Percentiles rank a stretch among this genome's conserved stretches.
phyloP scores from a whole-genome alignment of 2,797 vertebrate genomes.

The Propithecus deckenii region DNA sequence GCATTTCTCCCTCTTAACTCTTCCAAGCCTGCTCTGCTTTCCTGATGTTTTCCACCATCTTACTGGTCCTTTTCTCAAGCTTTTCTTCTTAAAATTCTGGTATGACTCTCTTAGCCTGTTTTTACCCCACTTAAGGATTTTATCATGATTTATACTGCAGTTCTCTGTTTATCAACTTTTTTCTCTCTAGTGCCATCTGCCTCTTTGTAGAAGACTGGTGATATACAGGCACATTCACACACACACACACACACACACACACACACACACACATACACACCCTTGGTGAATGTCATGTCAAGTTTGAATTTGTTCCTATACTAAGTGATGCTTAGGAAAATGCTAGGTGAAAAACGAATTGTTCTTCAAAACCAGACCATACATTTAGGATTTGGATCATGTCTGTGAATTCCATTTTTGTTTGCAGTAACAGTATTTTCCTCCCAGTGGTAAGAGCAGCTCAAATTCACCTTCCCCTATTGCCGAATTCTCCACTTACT shows the following conservation, averaged over 20 bases:
- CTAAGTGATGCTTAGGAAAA: neutral
- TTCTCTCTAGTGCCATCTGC: slow-evolving; percentile 20
- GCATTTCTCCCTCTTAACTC: neutral
- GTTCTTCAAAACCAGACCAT: neutral
- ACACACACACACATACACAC: no score
- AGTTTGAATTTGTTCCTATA: neutral
- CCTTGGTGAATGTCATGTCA: neutral
- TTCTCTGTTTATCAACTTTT: slow-evolving; percentile 44
- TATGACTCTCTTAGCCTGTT: neutral
- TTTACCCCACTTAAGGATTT: neutral
- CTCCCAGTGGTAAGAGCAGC: neutral
- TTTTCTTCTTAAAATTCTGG: neutral
- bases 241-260: neutral
- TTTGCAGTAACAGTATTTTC: neutral
- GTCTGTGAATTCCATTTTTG: neutral
- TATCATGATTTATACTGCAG: neutral
- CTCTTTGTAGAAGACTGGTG: slow-evolving; percentile 8
- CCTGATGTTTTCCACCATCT: neutral
- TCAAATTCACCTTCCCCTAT: neutral
- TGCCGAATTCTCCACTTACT: neutral
- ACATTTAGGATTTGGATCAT: neutral
- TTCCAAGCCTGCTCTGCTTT: neutral
- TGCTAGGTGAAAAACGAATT: neutral
- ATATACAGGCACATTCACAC: neutral
- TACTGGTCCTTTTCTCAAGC: neutral